Percentiles rank a stretch among this genome's conserved stretches.
phyloP scores from a whole-genome alignment of 1,140 invertebrate genomes.

The Cardiocondyla obscurior region DNA sequence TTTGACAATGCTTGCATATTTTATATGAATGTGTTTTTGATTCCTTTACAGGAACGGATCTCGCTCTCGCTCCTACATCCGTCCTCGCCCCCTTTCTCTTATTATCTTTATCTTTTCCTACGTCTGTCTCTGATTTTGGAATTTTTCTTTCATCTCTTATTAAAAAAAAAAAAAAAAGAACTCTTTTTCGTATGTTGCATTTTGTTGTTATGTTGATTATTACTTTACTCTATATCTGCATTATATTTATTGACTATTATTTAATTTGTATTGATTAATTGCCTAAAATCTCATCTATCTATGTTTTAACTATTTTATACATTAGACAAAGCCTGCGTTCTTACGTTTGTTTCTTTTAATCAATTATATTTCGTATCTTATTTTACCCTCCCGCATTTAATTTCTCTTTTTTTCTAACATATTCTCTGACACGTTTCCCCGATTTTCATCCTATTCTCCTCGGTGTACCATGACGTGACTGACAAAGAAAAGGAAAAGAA shows the following conservation, averaged over 20 bases:
- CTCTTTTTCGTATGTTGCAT: conserved; percentile 19
- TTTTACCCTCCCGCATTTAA: conserved; percentile 36
- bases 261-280: conserved; percentile 13
- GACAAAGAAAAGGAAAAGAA: conserved; percentile 65
- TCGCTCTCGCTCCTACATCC: conserved; percentile 79
- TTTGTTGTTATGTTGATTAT: conserved; percentile 30
- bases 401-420: conserved; percentile 41
- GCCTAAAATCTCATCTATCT: not conserved
- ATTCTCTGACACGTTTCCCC: too few species aligned
- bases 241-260: not conserved
- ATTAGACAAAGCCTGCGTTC: conserved; percentile 6
- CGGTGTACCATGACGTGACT: conserved; percentile 70
- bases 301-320: conserved; percentile 25
- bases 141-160: not conserved
- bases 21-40: conserved; percentile 84
- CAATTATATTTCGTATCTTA: not conserved
- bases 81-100: conserved; percentile 40
- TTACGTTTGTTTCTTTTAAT: not conserved
- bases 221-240: not conserved
- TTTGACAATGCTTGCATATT: conserved; percentile 84
- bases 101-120: conserved; percentile 51
- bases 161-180: too few species aligned
- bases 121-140: conserved; percentile 53
- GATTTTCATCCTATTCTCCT: conserved; percentile 63
- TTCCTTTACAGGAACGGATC: conserved; percentile 84